phyloP scores from a whole-genome alignment of 2,113 vertebrate species.

The Protomyctophum bolini region DNA sequence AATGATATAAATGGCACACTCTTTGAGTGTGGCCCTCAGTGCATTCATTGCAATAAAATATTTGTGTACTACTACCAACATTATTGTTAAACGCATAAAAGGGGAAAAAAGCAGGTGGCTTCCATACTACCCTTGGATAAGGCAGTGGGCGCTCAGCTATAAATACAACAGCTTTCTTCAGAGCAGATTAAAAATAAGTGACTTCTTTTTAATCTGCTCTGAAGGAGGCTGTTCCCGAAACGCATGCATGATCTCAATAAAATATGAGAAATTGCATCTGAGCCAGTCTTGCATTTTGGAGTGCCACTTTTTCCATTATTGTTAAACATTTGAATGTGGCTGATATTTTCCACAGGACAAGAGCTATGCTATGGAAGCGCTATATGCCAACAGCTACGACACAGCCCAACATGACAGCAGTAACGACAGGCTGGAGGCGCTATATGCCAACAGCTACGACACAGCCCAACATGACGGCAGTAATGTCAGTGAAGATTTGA shows the following conservation, averaged over 20 bases:
- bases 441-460: constrained; percentile 82
- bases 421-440: constrained; percentile 83
- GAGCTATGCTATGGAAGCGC: constrained; percentile 86
- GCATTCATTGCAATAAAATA: no score
- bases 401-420: constrained; percentile 82
- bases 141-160: no score
- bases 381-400: constrained; percentile 82
- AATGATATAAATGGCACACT: no score
- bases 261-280: no score
- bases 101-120: no score
- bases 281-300: no score
- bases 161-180: no score
- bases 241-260: neutral
- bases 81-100: neutral
- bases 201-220: neutral
- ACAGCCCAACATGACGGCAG: constrained; percentile 82
- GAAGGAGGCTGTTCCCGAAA: neutral
- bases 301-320: no score
- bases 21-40: no score
- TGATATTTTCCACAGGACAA: constrained; percentile 79
- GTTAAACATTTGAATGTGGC: neutral
- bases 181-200: no score
- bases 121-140: no score
- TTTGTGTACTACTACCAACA: no score
- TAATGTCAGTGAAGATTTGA: constrained; percentile 82